Base-by-base conservation (phyloP, 2,113 vertebrate species). In the Lota lota region DNA sequence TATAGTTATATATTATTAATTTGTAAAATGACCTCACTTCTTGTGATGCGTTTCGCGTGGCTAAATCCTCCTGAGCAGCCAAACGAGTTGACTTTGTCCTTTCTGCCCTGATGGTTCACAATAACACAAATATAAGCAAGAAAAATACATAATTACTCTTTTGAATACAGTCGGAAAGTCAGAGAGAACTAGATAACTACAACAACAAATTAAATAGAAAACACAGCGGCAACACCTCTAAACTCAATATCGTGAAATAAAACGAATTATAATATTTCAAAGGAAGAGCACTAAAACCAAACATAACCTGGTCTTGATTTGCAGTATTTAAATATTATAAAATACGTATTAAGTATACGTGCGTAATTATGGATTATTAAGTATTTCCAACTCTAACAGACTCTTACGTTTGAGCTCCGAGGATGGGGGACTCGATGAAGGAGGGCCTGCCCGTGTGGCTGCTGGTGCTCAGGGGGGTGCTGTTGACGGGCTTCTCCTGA, bases 391-490 rank as follows among this genome's bases (percentile, higher is more conserved):
- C 24, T 2, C 24, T 24, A 6, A 22, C 4, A 3, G n/a, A n/a
- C 15, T 63, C 91, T 91, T 70, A 98, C 96, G n/a, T 90, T 68
- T 92, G 91, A 78, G 51, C 92, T 40, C 84, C 82, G 69, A 88
- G 86, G n/a, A 95, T 89, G 1, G 95, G 93, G 0, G 97, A 94
- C 78, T 95, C 95, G 15, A 93, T 93, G 78, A 92, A 87, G 68
- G 92, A 93, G 1, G 93, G 93, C 70, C 94, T 89, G 19, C 86
- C 86, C 40, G 7, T 8, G 36, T 88, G 93, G 20, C 75, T 72
- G 0, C 85, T 93, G n/a, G 71, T 73, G 79, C 89, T 92, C 2
- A 86, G 77, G 24, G 95, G 94, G n/a, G 94, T 94, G 84, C 94
- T 97, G 86, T 94, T 97, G 1, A 51, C 85, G 11, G 85, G 75